Base-by-base conservation (phyloP, 2,888 invertebrate genomes). In the Lasius fuliginosus region DNA sequence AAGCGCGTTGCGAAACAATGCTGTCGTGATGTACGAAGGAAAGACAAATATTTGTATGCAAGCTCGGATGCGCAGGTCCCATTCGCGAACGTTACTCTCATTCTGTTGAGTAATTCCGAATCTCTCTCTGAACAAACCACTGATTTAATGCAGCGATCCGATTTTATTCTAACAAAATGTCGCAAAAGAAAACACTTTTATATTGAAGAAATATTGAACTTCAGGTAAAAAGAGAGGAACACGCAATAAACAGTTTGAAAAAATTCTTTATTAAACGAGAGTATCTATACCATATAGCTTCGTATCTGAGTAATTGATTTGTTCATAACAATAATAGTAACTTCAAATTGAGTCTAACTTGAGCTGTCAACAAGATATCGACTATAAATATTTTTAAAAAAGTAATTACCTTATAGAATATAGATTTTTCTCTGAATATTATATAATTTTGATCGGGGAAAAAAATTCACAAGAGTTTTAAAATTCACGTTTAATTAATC, bases 1-100 rank as follows among this genome's bases (percentile, higher is more conserved):
- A 18, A 64, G 46, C 6, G 18, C 40, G 18, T 76, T 56, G 53
- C 18, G 27, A 76, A 53, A 76, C 27, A 73, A 42, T 6, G 40
- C 40, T 33, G 23, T 71, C 23, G 36, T n/a, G 18, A 49, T 46
- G 15, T 23, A 65, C 5, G n/a, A 12, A 46, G 15, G 9, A 56
- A 69, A 79, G 79, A 79, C 9, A 79, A 40, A 68, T 79, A 60
- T 79, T 46, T 60, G 36, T 58, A 64, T 36, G 68, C 40, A 67
- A 56, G 12, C 40, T 56, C 30, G 40, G 27, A 40, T 40, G 9
- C 42, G 12, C 58, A 42, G 30, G 40, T 42, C 23, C n/a, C 58
- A 30, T 77, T 30, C 15, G 27, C 30, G 58, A 77, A 68, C 5
- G 1, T 77, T 68, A 8, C 9, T 8, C 23, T 68, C 18, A 30